Percentiles rank a stretch among this genome's conserved stretches.
phyloP scores from a whole-genome alignment of 2,888 invertebrate species.

The Mythimna vitellina region DNA sequence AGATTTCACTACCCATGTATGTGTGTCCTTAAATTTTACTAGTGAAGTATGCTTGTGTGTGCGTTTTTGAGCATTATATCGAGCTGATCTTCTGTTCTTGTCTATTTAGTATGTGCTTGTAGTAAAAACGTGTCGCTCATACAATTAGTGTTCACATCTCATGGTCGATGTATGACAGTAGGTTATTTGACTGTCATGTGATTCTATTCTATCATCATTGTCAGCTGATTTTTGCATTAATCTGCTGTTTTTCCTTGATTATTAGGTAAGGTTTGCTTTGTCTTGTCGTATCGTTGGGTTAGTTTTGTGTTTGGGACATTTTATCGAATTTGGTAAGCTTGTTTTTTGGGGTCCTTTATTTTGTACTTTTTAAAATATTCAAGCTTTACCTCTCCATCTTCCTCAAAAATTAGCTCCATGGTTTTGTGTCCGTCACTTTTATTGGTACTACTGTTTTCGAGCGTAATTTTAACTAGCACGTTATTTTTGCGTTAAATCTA shows the following conservation, averaged over 20 bases:
- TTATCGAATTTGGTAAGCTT: background rate
- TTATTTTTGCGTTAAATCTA: background rate
- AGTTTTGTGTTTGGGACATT: no score
- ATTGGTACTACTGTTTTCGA: background rate
- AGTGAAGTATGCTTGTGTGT: background rate
- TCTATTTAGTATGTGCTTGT: background rate
- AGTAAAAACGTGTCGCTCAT: slow-evolving; percentile 21
- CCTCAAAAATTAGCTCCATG: no score
- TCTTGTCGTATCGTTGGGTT: no score
- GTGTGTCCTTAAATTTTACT: background rate
- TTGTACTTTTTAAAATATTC: background rate
- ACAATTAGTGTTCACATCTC: slow-evolving; percentile 42
- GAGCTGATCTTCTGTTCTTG: background rate
- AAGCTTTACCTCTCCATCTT: background rate
- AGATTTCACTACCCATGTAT: no score
- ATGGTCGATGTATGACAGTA: slow-evolving; percentile 40
- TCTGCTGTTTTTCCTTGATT: slow-evolving; percentile 6
- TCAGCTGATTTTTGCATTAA: slow-evolving; percentile 5
- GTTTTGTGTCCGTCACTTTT: no score
- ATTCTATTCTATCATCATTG: slow-evolving; percentile 4
- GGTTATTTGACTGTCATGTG: slow-evolving; percentile 33
- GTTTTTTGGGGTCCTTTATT: background rate
- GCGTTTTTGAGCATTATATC: background rate
- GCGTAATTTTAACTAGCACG: background rate
- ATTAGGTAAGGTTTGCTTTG: background rate